These are phyloP conservation scores for Cydia strobilella DNA, from an alignment of 1,140 invertebrate genomes.

Conservation along the genomic window DNA sequence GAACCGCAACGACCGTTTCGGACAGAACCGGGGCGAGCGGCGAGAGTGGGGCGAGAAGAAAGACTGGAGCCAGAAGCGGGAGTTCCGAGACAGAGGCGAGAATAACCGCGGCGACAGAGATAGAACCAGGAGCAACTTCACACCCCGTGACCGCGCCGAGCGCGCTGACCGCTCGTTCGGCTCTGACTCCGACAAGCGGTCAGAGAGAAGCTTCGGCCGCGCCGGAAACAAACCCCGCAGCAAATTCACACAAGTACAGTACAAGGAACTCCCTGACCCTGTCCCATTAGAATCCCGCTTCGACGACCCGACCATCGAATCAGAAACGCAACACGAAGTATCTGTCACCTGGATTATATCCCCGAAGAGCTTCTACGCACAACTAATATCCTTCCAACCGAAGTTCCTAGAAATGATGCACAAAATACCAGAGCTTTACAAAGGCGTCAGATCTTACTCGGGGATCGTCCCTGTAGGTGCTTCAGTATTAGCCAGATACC, in stretches of 20 bases:
- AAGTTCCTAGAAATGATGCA: slow-evolving; percentile 85
- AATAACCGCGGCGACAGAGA: slow-evolving; percentile 37
- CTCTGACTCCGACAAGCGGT: slow-evolving; percentile 59
- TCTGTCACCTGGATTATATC: slow-evolving; percentile 73
- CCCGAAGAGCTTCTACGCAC: slow-evolving; percentile 86
- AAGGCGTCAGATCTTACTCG: slow-evolving; percentile 74
- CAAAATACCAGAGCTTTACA: slow-evolving; percentile 84
- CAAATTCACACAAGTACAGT: slow-evolving; percentile 62
- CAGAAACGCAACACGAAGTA: slow-evolving; percentile 66
- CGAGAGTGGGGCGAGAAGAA: slow-evolving; percentile 63
- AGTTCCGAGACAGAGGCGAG: slow-evolving; percentile 34
- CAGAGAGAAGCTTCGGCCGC: slow-evolving; percentile 58
- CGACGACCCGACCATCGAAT: slow-evolving; percentile 54
- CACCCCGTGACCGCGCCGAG: slow-evolving; percentile 60
- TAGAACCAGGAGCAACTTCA: slow-evolving; percentile 59
- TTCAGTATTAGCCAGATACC: slow-evolving; percentile 84
- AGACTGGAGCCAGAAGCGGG: slow-evolving; percentile 57
- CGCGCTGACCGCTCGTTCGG: slow-evolving; percentile 50
- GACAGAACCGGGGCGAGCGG: slow-evolving; percentile 49
- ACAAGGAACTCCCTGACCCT: slow-evolving; percentile 59
- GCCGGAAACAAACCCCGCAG: slow-evolving; percentile 54
- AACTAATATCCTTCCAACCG: slow-evolving; percentile 77
- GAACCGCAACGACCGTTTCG: slow-evolving; percentile 8
- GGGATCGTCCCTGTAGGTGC: slow-evolving; percentile 78
- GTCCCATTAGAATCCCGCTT: slow-evolving; percentile 53